These are phyloP conservation scores for Halcyon badia DNA, from an alignment of 2,797 vertebrate genomes.

Conservation along the genomic window DNA sequence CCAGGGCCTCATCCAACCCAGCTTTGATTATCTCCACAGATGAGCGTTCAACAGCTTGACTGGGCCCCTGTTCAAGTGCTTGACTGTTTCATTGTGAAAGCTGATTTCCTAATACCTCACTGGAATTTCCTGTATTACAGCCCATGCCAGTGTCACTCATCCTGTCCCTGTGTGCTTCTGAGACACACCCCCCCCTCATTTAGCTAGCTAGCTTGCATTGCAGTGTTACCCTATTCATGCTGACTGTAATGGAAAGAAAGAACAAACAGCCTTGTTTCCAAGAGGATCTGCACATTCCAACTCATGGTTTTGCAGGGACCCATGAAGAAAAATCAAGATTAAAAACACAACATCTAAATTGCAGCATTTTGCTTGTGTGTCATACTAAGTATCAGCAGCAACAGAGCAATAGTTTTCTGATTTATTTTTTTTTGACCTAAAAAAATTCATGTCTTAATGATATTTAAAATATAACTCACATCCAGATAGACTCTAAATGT, in stretches of 20 bases:
- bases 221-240: background rate
- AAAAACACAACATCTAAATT: background rate
- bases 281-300: background rate
- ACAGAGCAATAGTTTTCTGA: background rate
- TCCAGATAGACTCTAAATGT: background rate
- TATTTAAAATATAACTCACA: background rate
- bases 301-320: background rate
- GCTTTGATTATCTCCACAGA: background rate
- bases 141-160: background rate
- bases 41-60: background rate
- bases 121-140: conserved; percentile 37
- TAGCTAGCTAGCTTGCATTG: background rate
- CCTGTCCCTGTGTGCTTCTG: background rate
- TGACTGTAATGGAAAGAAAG: background rate
- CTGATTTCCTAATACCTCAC: background rate
- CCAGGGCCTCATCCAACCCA: background rate
- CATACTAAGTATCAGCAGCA: background rate
- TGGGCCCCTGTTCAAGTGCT: background rate
- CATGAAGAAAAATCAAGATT: background rate
- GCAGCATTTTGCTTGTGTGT: background rate
- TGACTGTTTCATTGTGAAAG: background rate
- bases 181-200: background rate
- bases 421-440: background rate
- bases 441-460: background rate
- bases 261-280: background rate